Evolutionary conservation across 1,140 invertebrate species (phyloP).

Genomic region (Carcinoscorpius rotundicauda): DNA sequence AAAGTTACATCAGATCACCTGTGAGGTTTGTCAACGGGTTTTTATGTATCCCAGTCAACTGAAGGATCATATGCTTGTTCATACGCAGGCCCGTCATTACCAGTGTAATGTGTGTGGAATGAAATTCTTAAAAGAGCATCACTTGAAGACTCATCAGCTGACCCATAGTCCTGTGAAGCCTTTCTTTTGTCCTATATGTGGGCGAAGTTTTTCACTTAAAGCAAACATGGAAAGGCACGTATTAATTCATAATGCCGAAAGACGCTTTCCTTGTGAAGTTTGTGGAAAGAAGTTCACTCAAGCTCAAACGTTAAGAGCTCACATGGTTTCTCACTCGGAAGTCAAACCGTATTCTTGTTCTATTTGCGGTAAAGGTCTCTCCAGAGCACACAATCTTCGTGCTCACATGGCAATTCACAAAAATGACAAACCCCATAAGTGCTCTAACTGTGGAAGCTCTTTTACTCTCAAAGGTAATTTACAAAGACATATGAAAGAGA

Average conservation of each 20-base stretch:
- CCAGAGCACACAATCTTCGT: conserved; percentile 27
- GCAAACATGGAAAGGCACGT: conserved; percentile 35
- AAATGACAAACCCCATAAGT: conserved; percentile 27
- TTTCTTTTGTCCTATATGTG: conserved; percentile 29
- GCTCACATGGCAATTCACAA: conserved; percentile 29
- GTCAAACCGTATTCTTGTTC: conserved; percentile 36
- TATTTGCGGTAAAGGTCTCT: conserved; percentile 32
- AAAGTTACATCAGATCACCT: conserved; percentile 7
- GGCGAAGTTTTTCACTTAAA: conserved; percentile 26
- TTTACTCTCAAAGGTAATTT: conserved; percentile 42
- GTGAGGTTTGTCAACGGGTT: conserved; percentile 18
- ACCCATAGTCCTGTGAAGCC: conserved; percentile 16
- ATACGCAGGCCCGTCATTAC: conserved; percentile 18
- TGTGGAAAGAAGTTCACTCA: conserved; percentile 49
- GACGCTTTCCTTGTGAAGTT: conserved; percentile 34
- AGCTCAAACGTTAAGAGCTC: conserved; percentile 41
- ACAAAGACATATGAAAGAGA: conserved; percentile 27
- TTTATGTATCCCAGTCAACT: conserved; percentile 23
- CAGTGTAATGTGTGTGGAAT: not conserved
- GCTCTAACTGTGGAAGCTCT: conserved; percentile 30
- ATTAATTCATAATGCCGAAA: conserved; percentile 43
- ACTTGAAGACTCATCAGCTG: not conserved
- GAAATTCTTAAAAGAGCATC: not conserved
- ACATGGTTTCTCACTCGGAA: conserved; percentile 36
- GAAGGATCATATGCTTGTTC: conserved; percentile 20